phyloP scores from a whole-genome alignment of 2,888 invertebrate genomes.

The Yponomeuta malinellus region DNA sequence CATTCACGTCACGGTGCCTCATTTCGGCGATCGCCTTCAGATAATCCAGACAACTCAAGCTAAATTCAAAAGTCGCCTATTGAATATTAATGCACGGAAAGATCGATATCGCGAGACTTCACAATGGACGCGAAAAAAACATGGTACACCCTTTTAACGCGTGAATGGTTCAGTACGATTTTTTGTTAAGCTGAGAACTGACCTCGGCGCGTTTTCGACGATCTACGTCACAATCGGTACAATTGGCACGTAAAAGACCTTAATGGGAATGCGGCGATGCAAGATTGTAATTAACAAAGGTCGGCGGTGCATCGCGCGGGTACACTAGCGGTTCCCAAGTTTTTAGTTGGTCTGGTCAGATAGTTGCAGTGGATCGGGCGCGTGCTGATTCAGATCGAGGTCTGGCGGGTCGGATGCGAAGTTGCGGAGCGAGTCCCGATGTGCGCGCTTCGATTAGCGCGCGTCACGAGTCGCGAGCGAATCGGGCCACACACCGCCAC shows the following conservation, averaged over 20 bases:
- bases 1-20: constrained; percentile 36
- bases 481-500: constrained; percentile 25
- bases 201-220: constrained; percentile 56
- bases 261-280: constrained; percentile 50
- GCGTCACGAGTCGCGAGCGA: constrained; percentile 38
- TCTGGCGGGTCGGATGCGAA: constrained; percentile 48
- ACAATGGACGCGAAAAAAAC: constrained; percentile 33
- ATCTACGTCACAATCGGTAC: constrained; percentile 54
- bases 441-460: constrained; percentile 49
- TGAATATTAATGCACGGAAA: constrained; percentile 34
- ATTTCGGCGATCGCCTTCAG: constrained; percentile 48
- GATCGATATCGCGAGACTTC: constrained; percentile 28
- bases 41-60: constrained; percentile 32
- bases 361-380: constrained; percentile 48
- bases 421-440: constrained; percentile 36
- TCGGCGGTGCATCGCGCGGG: constrained; percentile 22
- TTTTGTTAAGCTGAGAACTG: constrained; percentile 43
- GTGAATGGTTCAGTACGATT: constrained; percentile 40
- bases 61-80: constrained; percentile 37
- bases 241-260: constrained; percentile 56
- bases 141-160: constrained; percentile 39
- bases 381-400: constrained; percentile 66
- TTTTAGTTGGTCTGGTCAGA: constrained; percentile 40
- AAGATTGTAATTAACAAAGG: constrained; percentile 44
- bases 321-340: constrained; percentile 30